Percentiles rank a stretch among this genome's conserved stretches.
These are phyloP conservation scores for Falco peregrinus DNA, from an alignment of 2,797 vertebrate species.

Conservation along the genomic window DNA sequence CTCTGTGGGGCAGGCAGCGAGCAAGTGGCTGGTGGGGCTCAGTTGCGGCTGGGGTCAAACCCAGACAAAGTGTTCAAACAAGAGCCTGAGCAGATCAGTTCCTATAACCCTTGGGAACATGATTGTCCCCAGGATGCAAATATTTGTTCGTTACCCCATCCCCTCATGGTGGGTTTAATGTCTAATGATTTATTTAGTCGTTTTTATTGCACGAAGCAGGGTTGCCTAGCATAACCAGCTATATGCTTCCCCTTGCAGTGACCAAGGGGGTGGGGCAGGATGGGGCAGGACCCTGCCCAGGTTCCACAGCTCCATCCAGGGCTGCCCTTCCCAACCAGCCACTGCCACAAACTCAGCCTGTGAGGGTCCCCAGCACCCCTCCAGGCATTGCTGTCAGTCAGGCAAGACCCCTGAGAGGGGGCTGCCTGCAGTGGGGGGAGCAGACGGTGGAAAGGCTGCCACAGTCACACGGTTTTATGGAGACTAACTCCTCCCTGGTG, in stretches of 20 bases:
- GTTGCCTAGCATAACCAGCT: neutral
- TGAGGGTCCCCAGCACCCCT: neutral
- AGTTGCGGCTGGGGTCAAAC: no score
- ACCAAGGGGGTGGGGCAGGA: accelerated
- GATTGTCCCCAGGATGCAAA: neutral
- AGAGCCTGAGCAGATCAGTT: neutral
- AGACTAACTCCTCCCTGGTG: neutral
- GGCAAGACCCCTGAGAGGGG: neutral
- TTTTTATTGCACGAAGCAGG: neutral
- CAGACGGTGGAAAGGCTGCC: neutral
- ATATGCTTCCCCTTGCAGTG: neutral
- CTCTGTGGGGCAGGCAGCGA: no score
- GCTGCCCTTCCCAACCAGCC: neutral
- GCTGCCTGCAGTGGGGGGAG: neutral
- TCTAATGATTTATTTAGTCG: slow-evolving; percentile 19
- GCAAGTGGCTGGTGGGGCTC: no score
- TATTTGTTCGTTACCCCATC: neutral
- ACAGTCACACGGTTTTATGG: neutral
- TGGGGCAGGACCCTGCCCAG: neutral
- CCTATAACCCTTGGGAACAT: slow-evolving; percentile 9
- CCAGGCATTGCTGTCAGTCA: neutral
- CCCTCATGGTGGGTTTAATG: neutral
- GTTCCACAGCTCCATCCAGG: neutral
- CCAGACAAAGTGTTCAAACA: neutral
- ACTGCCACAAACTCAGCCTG: neutral